phyloP scores from a whole-genome alignment of 2,888 invertebrate species.

The Antitype chi region DNA sequence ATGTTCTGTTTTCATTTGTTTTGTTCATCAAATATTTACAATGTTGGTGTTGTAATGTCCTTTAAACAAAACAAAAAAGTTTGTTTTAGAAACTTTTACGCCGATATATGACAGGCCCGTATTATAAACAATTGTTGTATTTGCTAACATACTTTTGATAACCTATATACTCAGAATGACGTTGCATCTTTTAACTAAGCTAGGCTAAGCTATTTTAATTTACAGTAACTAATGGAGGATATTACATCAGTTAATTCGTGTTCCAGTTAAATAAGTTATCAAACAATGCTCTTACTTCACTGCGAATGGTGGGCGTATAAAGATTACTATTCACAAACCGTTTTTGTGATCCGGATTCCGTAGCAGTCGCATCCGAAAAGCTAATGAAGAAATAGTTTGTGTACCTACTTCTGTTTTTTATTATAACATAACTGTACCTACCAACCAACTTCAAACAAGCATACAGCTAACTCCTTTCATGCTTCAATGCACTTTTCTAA shows the following conservation, averaged over 20 bases:
- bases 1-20: conserved; percentile 27
- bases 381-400: neutral
- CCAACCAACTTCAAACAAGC: neutral
- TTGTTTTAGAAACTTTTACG: neutral
- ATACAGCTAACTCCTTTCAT: neutral
- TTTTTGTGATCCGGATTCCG: conserved; percentile 10
- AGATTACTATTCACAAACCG: conserved; percentile 53
- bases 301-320: conserved; percentile 62
- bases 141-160: neutral
- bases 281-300: conserved; percentile 67
- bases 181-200: neutral
- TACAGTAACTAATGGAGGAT: conserved; percentile 24
- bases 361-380: neutral
- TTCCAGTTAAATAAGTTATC: conserved; percentile 69
- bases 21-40: conserved; percentile 6
- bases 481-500: neutral
- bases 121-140: neutral
- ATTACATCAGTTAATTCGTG: conserved; percentile 54
- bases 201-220: conserved; percentile 12
- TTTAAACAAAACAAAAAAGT: neutral
- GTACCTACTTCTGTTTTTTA: neutral
- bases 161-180: neutral
- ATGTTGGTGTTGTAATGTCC: conserved; percentile 2
- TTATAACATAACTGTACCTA: neutral
- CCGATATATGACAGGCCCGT: too few species aligned